Base-by-base conservation (phyloP, 2,113 vertebrate genomes). In the Pitta sordida region DNA sequence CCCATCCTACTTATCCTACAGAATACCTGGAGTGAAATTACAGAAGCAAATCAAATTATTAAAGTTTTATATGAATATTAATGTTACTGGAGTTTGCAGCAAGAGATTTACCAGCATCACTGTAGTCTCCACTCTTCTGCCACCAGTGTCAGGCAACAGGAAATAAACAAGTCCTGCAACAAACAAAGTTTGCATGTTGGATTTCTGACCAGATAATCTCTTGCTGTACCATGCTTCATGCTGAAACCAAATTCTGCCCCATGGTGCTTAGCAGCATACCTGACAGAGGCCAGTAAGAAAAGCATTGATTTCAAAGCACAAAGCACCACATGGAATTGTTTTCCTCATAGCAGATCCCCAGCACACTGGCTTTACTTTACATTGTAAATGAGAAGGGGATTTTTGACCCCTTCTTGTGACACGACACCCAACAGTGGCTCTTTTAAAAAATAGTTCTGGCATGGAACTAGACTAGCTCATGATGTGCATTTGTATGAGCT, bases 321-420 rank as follows among this genome's bases (percentile, higher is more conserved):
- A 86, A 68, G 24, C 49, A 30, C 21, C 0, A 2, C 32, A 60
- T 4, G 11, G 67, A 76, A 29, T 11, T 55, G 29, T 3, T 2
- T 27, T 87, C 51, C 58, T 70, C 3, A 3, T 19, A 49, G 86
- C 64, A 76, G 62, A 88, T 77, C 30, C 37, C 13, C 88, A 88
- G 15, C 48, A 84, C 63, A 29, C 19, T 3, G 7, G 7, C 30
- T 94, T 74, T 63, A 51, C 59, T 92, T 89, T 85, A 75, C 46
- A 30, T n/a, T 67, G 55, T 92, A 94, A 94, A 85, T 74, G 46
- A 75, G 56, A 70, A 80, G 71, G 88, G 43, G 58, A 88, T 92
- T 90, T 90, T 95, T 80, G 64, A 87, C 30, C 43, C 32, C 39
- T 85, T 53, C 55, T 74, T 83, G 59, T 83, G 55, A 91, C 32